phyloP scores from a whole-genome alignment of 2,888 invertebrate genomes.

The Synergus umbraculus region DNA sequence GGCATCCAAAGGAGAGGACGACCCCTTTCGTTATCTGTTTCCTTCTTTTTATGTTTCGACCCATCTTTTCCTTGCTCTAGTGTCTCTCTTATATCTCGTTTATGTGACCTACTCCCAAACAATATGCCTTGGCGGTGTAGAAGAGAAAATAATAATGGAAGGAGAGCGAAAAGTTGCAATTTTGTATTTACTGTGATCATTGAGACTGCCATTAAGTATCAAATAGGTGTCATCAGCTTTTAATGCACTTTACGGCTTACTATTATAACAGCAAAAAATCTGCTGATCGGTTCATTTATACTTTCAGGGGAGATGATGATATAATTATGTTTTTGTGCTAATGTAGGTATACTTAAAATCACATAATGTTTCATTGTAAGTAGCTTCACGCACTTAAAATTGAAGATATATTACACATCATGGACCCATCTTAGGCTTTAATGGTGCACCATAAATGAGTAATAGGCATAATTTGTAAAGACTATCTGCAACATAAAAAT shows the following conservation, averaged over 20 bases:
- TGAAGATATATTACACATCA: background rate
- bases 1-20: conserved; percentile 59
- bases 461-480: background rate
- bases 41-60: conserved; percentile 46
- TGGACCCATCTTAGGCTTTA: background rate
- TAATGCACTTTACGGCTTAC: background rate
- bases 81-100: conserved; percentile 15
- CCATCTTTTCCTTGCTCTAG: conserved; percentile 25
- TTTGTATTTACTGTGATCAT: background rate
- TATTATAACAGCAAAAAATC: background rate
- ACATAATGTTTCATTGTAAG: background rate
- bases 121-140: background rate
- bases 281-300: too few species aligned
- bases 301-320: too few species aligned
- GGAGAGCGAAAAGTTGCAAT: background rate
- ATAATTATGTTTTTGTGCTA: background rate
- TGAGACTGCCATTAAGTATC: background rate
- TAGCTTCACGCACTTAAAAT: background rate
- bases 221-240: background rate
- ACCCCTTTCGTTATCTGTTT: conserved; percentile 51
- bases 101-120: conserved; percentile 7
- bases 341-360: background rate
- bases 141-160: background rate
- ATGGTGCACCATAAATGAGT: background rate
- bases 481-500: background rate